These are phyloP conservation scores for Poeciliopsis prolifica DNA, from an alignment of 2,113 vertebrate genomes.

Conservation along the genomic window DNA sequence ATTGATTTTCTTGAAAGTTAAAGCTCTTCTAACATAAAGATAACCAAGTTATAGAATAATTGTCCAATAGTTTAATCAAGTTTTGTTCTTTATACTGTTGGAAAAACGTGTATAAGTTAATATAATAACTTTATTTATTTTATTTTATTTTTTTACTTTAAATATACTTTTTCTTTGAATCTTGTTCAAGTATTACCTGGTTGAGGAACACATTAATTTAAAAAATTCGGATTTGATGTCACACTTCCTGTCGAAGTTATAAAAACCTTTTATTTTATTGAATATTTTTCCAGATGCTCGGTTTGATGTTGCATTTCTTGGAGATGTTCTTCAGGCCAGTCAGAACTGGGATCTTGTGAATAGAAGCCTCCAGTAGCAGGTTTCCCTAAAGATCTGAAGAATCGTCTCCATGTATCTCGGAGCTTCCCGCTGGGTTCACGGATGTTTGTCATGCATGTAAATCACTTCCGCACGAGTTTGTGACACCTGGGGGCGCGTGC, in stretches of 20 bases:
- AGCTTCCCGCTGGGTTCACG: constrained; percentile 38
- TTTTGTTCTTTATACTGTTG: too few relatives aligned
- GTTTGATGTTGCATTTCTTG: background rate
- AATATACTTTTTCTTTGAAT: background rate
- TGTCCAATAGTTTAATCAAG: too few relatives aligned
- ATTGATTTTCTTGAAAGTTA: too few relatives aligned
- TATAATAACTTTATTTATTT: too few relatives aligned
- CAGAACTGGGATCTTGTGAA: background rate
- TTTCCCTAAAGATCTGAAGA: background rate
- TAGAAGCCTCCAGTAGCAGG: too few relatives aligned
- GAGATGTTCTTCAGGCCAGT: background rate
- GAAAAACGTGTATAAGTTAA: too few relatives aligned
- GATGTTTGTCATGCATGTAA: constrained; percentile 42
- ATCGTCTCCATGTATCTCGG: constrained; percentile 16
- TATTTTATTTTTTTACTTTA: too few relatives aligned
- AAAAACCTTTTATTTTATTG: background rate
- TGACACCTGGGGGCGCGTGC: constrained; percentile 36
- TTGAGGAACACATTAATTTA: background rate
- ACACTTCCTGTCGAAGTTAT: background rate
- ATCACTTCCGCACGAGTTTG: constrained; percentile 24
- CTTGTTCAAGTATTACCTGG: background rate
- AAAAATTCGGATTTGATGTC: background rate
- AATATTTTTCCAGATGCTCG: background rate
- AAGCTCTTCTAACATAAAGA: too few relatives aligned
- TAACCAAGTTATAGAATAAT: too few relatives aligned